Percentiles rank a stretch among this genome's conserved stretches.
Evolutionary conservation across 92 coral and sea anemone species (phyloP).

Genomic region (Paragorgia papillata): DNA sequence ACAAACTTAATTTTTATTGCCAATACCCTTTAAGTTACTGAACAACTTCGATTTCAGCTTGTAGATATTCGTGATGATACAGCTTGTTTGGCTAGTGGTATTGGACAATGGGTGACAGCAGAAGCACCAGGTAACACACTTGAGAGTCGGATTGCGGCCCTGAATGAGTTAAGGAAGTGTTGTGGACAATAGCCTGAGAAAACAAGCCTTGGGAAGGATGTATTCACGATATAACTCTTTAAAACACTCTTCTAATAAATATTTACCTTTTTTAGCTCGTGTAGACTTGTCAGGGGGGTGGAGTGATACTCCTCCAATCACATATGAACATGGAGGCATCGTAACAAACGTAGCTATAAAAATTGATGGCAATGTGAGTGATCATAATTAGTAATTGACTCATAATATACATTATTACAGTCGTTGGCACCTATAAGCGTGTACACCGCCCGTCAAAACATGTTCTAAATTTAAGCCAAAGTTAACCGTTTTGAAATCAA

Average conservation of each 20-base stretch:
- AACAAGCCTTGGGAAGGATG: not conserved
- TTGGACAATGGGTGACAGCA: constrained; percentile 81
- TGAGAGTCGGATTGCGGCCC: not conserved
- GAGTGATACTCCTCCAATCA: constrained; percentile 96
- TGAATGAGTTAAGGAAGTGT: too few species aligned
- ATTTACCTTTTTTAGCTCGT: constrained; percentile 72
- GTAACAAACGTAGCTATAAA: constrained; percentile 84
- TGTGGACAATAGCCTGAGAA: too few species aligned
- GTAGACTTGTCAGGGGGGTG: constrained; percentile 94
- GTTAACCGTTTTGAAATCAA: too few species aligned
- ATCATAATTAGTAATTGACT: too few species aligned
- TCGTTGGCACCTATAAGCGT: not conserved
- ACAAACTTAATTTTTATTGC: too few species aligned
- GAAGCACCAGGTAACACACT: constrained; percentile 98
- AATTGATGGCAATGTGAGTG: constrained; percentile 76
- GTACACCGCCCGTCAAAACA: too few species aligned
- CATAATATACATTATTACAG: not conserved
- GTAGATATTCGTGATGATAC: not conserved
- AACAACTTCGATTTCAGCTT: too few species aligned
- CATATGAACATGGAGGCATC: constrained; percentile 83
- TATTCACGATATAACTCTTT: too few species aligned
- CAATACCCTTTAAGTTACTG: too few species aligned
- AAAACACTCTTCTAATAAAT: too few species aligned
- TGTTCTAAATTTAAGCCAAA: too few species aligned
- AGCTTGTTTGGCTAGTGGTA: constrained; percentile 1